phyloP scores from a whole-genome alignment of 2,113 vertebrate genomes.

The Orientallactaga bullata region DNA sequence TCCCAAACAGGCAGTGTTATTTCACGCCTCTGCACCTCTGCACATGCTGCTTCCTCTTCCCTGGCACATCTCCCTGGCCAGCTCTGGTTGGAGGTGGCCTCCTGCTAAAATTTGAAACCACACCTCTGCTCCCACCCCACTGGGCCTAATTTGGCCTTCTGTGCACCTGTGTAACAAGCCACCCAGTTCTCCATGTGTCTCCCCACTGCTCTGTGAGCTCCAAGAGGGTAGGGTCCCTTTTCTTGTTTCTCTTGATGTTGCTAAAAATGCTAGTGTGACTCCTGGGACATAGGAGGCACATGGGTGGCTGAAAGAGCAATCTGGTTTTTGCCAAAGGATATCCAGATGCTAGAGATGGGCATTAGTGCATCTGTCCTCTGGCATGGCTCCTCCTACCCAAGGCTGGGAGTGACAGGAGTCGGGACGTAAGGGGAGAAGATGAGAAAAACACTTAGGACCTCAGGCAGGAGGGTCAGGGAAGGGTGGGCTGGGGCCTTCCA shows the following conservation, averaged over 20 bases:
- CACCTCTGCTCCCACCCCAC: not conserved
- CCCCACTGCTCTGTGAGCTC: not conserved
- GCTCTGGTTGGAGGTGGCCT: not conserved
- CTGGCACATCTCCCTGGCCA: not conserved
- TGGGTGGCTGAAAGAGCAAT: not conserved
- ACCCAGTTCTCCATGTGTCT: not conserved
- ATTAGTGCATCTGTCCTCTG: not conserved
- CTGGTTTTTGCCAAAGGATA: not conserved
- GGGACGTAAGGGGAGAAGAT: not conserved
- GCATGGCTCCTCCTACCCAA: not conserved
- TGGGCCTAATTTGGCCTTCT: not conserved
- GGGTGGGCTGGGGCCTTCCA: not conserved
- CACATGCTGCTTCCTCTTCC: not conserved
- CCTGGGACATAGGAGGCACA: not conserved
- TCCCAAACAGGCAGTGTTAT: constrained; percentile 35
- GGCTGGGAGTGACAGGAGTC: not conserved
- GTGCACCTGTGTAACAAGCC: not conserved
- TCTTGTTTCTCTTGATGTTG: not conserved
- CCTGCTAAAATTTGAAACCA: constrained; percentile 34
- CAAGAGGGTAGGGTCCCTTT: not conserved
- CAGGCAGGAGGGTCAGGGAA: not conserved
- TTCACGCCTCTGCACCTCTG: constrained; percentile 14
- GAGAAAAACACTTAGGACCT: not conserved
- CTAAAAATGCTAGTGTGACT: not conserved
- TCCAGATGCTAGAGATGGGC: not conserved